These are phyloP conservation scores for Creontiades dilutus DNA, from an alignment of 2,888 invertebrate species.

Conservation along the genomic window DNA sequence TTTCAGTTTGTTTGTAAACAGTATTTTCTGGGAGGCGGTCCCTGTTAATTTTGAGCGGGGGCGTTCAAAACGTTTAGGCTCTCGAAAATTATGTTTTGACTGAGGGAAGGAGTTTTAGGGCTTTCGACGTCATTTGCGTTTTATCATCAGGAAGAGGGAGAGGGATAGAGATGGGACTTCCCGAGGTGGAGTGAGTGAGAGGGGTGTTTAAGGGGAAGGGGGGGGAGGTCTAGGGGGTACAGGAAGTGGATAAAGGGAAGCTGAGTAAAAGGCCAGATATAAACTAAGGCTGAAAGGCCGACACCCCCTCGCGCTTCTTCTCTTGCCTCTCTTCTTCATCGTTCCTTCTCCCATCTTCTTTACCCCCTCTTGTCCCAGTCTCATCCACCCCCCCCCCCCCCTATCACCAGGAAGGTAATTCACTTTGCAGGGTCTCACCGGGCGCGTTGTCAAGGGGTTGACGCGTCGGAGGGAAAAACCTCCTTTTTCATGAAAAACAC, in stretches of 20 bases:
- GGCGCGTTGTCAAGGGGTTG: constrained; percentile 10
- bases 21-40: too few relatives aligned
- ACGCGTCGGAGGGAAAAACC: not conserved
- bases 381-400: not conserved
- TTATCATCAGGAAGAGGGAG: too few relatives aligned
- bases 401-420: constrained; percentile 29
- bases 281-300: constrained; percentile 48
- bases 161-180: too few relatives aligned
- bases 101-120: too few relatives aligned
- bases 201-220: not conserved
- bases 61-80: too few relatives aligned
- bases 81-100: too few relatives aligned
- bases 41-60: too few relatives aligned
- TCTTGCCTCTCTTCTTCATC: not conserved
- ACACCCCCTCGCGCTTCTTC: not conserved
- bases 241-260: constrained; percentile 46
- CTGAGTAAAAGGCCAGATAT: constrained; percentile 37
- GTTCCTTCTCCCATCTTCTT: not conserved
- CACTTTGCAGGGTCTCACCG: not conserved
- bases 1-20: too few relatives aligned
- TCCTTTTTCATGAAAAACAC: constrained; percentile 20
- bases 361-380: too few relatives aligned
- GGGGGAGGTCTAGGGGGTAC: not conserved
- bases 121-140: too few relatives aligned
- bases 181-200: too few relatives aligned